These are phyloP conservation scores for Trichomalopsis sarcophagae DNA, from an alignment of 1,140 invertebrate genomes.

Conservation along the genomic window DNA sequence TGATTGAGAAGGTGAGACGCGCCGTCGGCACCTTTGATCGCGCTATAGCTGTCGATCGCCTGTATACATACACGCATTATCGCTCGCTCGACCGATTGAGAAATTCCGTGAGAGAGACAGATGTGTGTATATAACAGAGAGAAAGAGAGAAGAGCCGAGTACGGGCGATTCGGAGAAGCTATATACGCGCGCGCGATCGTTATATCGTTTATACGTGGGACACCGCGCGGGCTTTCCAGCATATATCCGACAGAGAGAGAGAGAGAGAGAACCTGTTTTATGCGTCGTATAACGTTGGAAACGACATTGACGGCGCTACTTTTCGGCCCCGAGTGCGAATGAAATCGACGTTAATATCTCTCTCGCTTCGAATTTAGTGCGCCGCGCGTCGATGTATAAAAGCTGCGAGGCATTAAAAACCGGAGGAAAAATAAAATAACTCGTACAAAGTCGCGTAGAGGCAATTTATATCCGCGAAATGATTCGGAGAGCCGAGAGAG, in stretches of 20 bases:
- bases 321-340: constrained; percentile 37
- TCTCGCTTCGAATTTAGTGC: not conserved
- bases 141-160: not conserved
- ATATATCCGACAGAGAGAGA: too few relatives aligned
- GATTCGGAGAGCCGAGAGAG: not conserved
- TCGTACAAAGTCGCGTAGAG: not conserved
- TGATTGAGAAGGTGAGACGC: not conserved
- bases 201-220: constrained; percentile 8
- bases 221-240: not conserved
- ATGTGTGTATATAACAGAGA: not conserved
- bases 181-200: not conserved
- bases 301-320: constrained; percentile 45
- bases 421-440: too few relatives aligned
- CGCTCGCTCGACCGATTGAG: not conserved
- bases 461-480: constrained; percentile 23
- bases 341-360: not conserved
- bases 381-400: too few relatives aligned
- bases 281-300: constrained; percentile 54
- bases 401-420: too few relatives aligned
- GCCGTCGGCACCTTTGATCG: not conserved
- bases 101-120: not conserved
- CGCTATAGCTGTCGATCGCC: not conserved
- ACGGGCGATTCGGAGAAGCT: constrained; percentile 19
- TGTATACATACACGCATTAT: not conserved
- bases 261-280: constrained; percentile 21